Evolutionary conservation across 2,113 vertebrate genomes (phyloP).

Genomic region (Microcebus ravelobensis): DNA sequence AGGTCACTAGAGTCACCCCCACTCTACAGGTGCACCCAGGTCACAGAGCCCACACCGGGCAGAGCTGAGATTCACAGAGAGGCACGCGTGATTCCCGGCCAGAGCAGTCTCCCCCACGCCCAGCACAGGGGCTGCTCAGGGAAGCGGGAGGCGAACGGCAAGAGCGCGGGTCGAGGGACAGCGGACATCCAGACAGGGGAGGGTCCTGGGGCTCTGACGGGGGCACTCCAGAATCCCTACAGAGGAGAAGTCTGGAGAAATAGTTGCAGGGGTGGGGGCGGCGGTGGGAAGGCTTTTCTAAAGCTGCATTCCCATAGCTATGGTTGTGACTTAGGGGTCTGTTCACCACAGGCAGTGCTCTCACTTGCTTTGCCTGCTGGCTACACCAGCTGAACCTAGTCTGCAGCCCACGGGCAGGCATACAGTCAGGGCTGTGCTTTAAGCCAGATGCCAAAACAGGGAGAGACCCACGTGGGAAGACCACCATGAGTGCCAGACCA

Average conservation of each 20-base stretch:
- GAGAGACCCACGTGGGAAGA: not conserved
- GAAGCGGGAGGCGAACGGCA: accelerated
- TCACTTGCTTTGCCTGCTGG: not conserved
- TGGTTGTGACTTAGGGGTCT: not conserved
- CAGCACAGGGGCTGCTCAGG: not conserved
- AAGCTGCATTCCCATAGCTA: accelerated
- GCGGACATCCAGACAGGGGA: too few species aligned
- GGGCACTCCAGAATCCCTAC: not conserved
- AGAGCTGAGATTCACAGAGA: not conserved
- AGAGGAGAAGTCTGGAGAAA: not conserved
- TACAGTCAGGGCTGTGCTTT: not conserved
- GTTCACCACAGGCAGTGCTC: not conserved
- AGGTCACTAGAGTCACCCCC: not conserved
- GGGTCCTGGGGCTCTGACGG: not conserved
- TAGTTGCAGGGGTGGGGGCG: not conserved
- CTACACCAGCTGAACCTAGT: too few species aligned
- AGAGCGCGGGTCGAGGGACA: accelerated
- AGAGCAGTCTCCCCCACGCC: accelerated
- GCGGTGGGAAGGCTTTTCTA: not conserved
- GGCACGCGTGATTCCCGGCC: not conserved
- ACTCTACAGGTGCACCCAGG: too few species aligned
- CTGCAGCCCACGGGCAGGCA: accelerated
- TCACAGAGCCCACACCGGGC: not conserved
- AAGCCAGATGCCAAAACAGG: not conserved
- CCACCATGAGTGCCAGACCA: not conserved